Base-by-base conservation (phyloP, 2,797 vertebrate genomes). In the Tamandua tetradactyla region DNA sequence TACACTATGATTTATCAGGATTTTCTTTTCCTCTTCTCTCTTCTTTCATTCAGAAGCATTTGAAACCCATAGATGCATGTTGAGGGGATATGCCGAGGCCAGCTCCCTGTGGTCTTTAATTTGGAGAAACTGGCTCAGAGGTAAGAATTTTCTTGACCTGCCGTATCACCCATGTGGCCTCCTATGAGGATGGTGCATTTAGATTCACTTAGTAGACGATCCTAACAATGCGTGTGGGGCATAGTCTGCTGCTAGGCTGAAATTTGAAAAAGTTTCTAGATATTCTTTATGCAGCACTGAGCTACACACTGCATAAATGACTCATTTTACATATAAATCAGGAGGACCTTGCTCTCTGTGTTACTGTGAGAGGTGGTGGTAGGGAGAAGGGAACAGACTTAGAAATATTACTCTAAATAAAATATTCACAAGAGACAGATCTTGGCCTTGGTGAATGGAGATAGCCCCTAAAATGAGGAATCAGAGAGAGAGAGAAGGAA, bases 251-350 rank as follows among this genome's bases (percentile, higher is more conserved):
- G 83, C 35, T 40, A 94, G 62, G 40, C 44, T 95, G 62, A 90
- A 87, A 94, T 66, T 8, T 79, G 47, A 89, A 75, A n/a, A 87
- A 82, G 27, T 94, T 90, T 89, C 55, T 64, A 85, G 57, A 59
- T 52, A 83, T 27, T 93, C 47, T 75, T 94, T 92, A 87, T 81
- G 52, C 23, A 92, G n/a, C 17, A 40, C 49, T 61, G 40, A 93
- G 30, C 57, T 89, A 71, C 47, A 17, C 32, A 61, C 18, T 86
- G 84, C 57, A 87, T 57, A 93, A 82, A 87, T 79, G 75, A 40
- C 32, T 42, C 62, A 72, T 93, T 89, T 91, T 44, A 55, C 37
- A 84, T 75, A 55, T 92, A 80, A 20, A 5, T 59, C 72, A 81
- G 27, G 52, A 52, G 18, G 82, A 69, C 49, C 42, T 81, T 15